Conservation (phyloP, 2,797 vertebrate species). For the Melanotaenia boesemani region DNA sequence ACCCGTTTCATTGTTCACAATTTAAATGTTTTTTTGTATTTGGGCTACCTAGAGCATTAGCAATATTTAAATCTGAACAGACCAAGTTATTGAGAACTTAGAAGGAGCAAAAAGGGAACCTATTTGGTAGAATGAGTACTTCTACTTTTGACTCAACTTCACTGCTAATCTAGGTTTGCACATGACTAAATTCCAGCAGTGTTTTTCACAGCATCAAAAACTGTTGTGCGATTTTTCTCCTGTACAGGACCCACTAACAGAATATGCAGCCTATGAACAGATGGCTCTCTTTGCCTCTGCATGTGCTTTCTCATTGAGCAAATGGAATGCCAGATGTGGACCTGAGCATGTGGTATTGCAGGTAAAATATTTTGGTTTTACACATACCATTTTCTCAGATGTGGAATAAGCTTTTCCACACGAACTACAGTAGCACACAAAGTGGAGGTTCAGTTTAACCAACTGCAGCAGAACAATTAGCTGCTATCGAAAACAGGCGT, state of each 20-base stretch:
- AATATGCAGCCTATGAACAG: constrained; percentile 87
- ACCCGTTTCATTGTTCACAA: no score
- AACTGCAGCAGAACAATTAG: not conserved
- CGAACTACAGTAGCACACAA: not conserved
- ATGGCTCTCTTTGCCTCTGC: constrained; percentile 89
- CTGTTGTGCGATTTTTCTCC: not conserved
- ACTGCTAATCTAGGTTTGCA: not conserved
- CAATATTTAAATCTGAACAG: not conserved
- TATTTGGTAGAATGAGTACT: no score
- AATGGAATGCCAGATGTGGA: constrained; percentile 88
- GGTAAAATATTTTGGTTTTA: constrained; percentile 69
- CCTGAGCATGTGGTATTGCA: constrained; percentile 84
- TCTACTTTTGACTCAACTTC: not conserved
- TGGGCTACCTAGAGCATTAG: not conserved
- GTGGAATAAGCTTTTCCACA: no score
- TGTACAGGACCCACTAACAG: constrained; percentile 81
- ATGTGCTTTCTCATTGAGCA: constrained; percentile 90
- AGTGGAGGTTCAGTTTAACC: not conserved
- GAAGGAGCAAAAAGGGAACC: no score
- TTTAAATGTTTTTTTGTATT: no score
- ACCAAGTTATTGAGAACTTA: not conserved
- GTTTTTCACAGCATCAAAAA: not conserved
- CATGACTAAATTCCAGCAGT: no score
- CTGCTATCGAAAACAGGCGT: not conserved
- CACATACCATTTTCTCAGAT: not conserved